These are phyloP conservation scores for Parazoanthus darwini DNA, from an alignment of 92 coral and sea anemone genomes.

Conservation along the genomic window DNA sequence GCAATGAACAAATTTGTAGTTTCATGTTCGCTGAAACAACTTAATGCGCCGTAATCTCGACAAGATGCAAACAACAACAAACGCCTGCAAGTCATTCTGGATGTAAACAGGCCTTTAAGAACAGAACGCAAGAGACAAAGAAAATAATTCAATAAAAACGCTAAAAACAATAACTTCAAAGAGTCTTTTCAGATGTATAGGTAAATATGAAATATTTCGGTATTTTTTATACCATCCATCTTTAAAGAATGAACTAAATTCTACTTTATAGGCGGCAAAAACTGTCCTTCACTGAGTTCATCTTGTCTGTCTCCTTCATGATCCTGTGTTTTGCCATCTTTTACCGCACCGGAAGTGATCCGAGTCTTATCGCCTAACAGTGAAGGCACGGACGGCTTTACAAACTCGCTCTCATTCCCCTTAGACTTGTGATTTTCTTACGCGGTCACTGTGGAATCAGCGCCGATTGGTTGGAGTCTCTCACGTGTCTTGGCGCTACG, in stretches of 20 bases:
- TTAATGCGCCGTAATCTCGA: neutral
- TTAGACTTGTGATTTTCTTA: slow-evolving; percentile 17
- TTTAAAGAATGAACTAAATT: neutral
- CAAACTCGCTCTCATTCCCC: slow-evolving; percentile 31
- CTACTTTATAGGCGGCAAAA: slow-evolving; percentile 41
- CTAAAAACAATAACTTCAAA: neutral
- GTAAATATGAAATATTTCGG: neutral
- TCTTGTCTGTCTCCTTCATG: slow-evolving; percentile 30
- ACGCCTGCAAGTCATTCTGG: neutral
- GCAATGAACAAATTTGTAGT: neutral
- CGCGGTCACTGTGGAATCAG: slow-evolving; percentile 33
- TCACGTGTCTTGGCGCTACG: slow-evolving; percentile 76
- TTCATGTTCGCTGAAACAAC: neutral
- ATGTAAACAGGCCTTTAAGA: neutral
- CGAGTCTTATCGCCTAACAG: slow-evolving; percentile 16
- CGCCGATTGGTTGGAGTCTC: slow-evolving; percentile 64
- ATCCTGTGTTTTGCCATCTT: slow-evolving; percentile 24
- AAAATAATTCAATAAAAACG: neutral
- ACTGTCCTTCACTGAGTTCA: slow-evolving; percentile 30
- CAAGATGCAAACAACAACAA: too few relatives aligned
- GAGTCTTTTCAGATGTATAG: neutral
- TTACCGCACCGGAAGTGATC: slow-evolving; percentile 19
- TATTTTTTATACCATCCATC: neutral
- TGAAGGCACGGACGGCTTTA: slow-evolving; percentile 24
- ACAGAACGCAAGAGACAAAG: neutral